Percentiles rank a stretch among this genome's conserved stretches.
Conservation (phyloP, 2,113 vertebrate genomes). For the Amia ocellicauda region DNA sequence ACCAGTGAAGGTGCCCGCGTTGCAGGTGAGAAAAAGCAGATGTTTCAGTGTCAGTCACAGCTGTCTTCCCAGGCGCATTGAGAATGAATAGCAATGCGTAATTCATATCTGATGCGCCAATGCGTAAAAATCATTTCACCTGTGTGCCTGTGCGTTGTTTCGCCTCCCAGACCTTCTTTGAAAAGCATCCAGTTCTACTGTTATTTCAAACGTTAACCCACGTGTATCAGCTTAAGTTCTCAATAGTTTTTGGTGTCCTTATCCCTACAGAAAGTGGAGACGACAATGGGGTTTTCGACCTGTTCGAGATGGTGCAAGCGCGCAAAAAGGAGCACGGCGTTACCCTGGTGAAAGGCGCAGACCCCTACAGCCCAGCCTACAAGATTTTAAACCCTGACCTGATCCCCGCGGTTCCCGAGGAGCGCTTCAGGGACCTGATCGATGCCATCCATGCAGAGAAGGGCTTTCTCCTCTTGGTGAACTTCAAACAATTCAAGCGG, state of each 20-base stretch:
- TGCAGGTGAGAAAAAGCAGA: constrained; percentile 75
- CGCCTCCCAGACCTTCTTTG: too few species aligned
- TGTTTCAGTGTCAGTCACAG: neutral
- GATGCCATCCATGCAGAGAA: constrained; percentile 85
- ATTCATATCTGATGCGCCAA: too few species aligned
- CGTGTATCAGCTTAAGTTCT: too few species aligned
- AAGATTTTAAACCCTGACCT: constrained; percentile 84
- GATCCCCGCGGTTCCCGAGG: constrained; percentile 83
- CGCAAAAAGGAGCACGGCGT: constrained; percentile 74
- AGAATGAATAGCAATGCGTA: too few species aligned
- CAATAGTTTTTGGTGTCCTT: too few species aligned
- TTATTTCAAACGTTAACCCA: too few species aligned
- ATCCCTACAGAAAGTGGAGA: constrained; percentile 74
- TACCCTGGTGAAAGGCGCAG: constrained; percentile 80
- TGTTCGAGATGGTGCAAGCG: constrained; percentile 80
- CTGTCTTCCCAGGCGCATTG: neutral
- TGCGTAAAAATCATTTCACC: too few species aligned
- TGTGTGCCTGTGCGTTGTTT: too few species aligned
- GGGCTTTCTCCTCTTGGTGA: constrained; percentile 88
- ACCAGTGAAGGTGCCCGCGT: constrained; percentile 60
- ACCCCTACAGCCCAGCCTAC: constrained; percentile 87
- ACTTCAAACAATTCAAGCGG: constrained; percentile 84
- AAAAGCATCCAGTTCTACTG: too few species aligned
- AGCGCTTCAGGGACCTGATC: constrained; percentile 86
- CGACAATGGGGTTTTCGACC: constrained; percentile 86